A percentile compares a stretch with the other conserved stretches of the same genome.
phyloP scores from a whole-genome alignment of 1,140 invertebrate genomes.

The Cherax quadricarinatus region DNA sequence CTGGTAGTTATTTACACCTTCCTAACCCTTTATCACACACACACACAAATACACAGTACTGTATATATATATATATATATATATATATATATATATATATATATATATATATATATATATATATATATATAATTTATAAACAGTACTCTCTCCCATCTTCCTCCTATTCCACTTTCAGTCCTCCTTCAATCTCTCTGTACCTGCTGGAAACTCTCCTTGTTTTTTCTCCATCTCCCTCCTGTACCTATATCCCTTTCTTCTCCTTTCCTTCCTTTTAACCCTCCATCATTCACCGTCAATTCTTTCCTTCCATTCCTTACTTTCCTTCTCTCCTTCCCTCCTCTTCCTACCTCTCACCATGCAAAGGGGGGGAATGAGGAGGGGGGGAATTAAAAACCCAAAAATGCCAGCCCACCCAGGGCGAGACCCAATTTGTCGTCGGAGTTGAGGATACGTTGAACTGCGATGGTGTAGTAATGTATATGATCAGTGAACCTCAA shows the following conservation, averaged over 20 bases:
- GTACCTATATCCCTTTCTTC: too few relatives aligned
- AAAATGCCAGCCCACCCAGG: conserved; percentile 46
- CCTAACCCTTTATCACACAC: neutral
- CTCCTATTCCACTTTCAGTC: too few relatives aligned
- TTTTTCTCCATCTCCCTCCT: too few relatives aligned
- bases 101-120: neutral
- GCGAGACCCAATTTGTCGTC: conserved; percentile 51
- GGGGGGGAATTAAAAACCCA: neutral
- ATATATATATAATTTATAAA: neutral
- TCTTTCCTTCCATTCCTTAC: too few relatives aligned
- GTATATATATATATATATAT: too few relatives aligned
- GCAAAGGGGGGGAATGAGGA: too few relatives aligned
- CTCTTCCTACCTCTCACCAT: neutral
- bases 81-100: neutral
- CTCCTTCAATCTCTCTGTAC: too few relatives aligned
- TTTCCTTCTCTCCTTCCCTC: neutral
- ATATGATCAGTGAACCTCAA: conserved; percentile 51
- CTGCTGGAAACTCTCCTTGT: too few relatives aligned
- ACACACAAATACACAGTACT: too few relatives aligned
- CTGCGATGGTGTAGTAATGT: conserved; percentile 57
- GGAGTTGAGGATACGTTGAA: conserved; percentile 62
- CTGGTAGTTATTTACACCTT: neutral
- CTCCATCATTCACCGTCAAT: too few relatives aligned
- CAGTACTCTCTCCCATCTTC: too few relatives aligned
- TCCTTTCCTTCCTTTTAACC: too few relatives aligned